These are phyloP conservation scores for Xiphorhynchus erythropygius DNA, from an alignment of 2,797 vertebrate species.

Conservation along the genomic window DNA sequence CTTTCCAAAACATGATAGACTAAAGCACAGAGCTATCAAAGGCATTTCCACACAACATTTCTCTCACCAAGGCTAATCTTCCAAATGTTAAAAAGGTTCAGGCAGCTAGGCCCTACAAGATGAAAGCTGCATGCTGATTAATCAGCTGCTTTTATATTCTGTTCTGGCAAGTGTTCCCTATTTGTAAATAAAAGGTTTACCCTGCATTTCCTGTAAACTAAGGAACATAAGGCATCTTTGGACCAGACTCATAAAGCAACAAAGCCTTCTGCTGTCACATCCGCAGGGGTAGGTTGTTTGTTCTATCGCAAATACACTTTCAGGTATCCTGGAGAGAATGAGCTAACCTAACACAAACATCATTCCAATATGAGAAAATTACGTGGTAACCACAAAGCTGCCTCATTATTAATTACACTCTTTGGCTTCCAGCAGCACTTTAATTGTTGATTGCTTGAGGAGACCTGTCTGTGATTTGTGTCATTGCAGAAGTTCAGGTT, in stretches of 20 bases:
- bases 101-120: slow-evolving; percentile 64
- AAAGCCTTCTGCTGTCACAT: slow-evolving; percentile 49
- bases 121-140: slow-evolving; percentile 76
- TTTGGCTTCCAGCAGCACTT: neutral
- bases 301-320: slow-evolving; percentile 17
- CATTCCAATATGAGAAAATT: slow-evolving; percentile 38
- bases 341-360: slow-evolving; percentile 40
- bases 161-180: slow-evolving; percentile 65
- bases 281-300: slow-evolving; percentile 18
- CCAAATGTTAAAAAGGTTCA: slow-evolving; percentile 60
- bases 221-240: slow-evolving; percentile 67
- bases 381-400: neutral
- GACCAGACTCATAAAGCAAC: slow-evolving; percentile 55
- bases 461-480: neutral
- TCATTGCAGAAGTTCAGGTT: neutral
- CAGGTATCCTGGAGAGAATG: slow-evolving; percentile 35
- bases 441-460: neutral
- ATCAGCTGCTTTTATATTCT: slow-evolving; percentile 71
- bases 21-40: slow-evolving; percentile 77
- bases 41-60: slow-evolving; percentile 71
- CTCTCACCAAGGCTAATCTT: slow-evolving; percentile 68
- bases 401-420: neutral
- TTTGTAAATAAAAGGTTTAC: slow-evolving; percentile 78
- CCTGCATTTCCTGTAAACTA: slow-evolving; percentile 70
- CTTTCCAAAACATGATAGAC: slow-evolving; percentile 69